Evolutionary conservation across 2,888 invertebrate genomes (phyloP).

Genomic region (Chrysopilus asiliformis): DNA sequence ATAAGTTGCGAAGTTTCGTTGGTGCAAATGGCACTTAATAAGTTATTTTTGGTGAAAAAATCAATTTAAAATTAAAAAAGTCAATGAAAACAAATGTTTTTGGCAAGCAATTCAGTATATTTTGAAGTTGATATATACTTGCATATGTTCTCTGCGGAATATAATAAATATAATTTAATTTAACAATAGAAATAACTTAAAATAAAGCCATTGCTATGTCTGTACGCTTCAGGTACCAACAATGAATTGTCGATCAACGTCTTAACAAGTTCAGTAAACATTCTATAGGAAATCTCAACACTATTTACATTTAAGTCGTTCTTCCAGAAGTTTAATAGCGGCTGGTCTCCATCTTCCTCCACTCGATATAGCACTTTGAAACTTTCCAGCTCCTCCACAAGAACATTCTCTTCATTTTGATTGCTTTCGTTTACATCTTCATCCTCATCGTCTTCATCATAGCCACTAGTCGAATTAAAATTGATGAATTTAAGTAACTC

Average conservation of each 20-base stretch:
- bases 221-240: conserved; percentile 9
- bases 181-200: conserved; percentile 11
- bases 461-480: too few species aligned
- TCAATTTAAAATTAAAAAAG: too few species aligned
- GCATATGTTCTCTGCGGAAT: too few species aligned
- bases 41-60: too few species aligned
- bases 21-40: too few species aligned
- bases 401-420: neutral
- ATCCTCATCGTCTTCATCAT: too few species aligned
- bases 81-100: too few species aligned
- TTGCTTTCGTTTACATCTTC: conserved; percentile 3
- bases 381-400: conserved; percentile 1
- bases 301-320: conserved; percentile 10
- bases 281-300: conserved; percentile 8
- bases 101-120: too few species aligned
- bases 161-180: too few species aligned
- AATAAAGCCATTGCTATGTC: conserved; percentile 8
- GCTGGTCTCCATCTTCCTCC: conserved; percentile 7
- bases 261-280: conserved; percentile 6
- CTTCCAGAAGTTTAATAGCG: conserved; percentile 9
- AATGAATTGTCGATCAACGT: conserved; percentile 5
- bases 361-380: conserved; percentile 9
- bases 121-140: too few species aligned
- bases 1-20: too few species aligned
- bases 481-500: conserved; percentile 9